Base-by-base conservation (phyloP, 1,140 invertebrate species). In the Sesamia nonagrioides region DNA sequence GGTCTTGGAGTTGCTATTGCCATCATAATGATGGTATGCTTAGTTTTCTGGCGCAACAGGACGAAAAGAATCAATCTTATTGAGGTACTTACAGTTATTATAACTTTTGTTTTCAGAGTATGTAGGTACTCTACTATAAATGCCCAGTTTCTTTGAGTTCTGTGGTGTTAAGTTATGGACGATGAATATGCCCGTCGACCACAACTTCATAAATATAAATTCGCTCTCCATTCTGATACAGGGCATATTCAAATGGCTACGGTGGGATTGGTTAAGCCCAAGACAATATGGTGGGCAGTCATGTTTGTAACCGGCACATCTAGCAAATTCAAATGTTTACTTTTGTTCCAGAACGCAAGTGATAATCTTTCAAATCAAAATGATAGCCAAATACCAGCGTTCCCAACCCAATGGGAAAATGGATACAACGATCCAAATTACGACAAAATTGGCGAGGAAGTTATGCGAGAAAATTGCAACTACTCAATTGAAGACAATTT, bases 371-470 rank as follows among this genome's bases (percentile, higher is more conserved):
- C 21, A 13, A 58, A 27, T 6, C 21, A 58, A 58, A 58, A 58
- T 5, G 21, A 58, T 11, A 58, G 21, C 33, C 54, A 21, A 13
- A 58, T 58, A 21, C 54, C 54, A 33, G 54, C 27, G 11, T 58
- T 58, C 17, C 54, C 54, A 58, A 58, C 21, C 11, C 54, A 58
- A 58, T 58, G 54, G 54, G 54, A 58, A 58, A 13, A 2, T 33
- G 6, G n/a, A 0, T 50, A 50, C 45, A 21, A 58, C 21, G 21
- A 58, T 33, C 27, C 54, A 1, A 1, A 33, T 15, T 33, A 33
- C 11, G 11, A 9, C 4, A 27, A 33, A 33, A 58, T 15, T 5
- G 21, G 33, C 15, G 54, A 58, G 13, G 54, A 7, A 6, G 54
- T 58, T 15, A 27, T 13, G 11, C 21, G 33, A 27, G 54, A 58